Conservation (phyloP, 1,140 invertebrate species). For the Hypsibius dujardini region DNA sequence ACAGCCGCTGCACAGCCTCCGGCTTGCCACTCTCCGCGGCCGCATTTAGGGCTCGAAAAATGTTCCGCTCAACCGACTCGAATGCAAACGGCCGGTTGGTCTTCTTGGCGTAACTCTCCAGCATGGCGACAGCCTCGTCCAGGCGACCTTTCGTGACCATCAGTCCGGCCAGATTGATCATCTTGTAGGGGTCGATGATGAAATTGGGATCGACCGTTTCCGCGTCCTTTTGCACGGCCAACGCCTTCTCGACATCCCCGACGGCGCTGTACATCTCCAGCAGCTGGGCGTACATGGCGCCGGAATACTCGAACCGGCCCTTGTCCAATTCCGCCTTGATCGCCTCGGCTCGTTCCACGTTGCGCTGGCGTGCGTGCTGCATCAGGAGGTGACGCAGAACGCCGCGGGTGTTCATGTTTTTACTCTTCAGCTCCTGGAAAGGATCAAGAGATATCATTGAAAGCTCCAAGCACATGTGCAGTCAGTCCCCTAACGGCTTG, state of each 20-base stretch:
- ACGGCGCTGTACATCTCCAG: conserved; percentile 44
- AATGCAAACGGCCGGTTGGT: conserved; percentile 28
- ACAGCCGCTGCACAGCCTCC: conserved; percentile 41
- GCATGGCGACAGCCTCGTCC: conserved; percentile 38
- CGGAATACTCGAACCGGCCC: conserved; percentile 40
- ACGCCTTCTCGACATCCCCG: conserved; percentile 42
- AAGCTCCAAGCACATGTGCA: too few species aligned
- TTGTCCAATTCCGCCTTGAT: conserved; percentile 32
- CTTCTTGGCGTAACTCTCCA: conserved; percentile 38
- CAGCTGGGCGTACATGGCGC: conserved; percentile 40
- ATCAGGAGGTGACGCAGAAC: conserved; percentile 7
- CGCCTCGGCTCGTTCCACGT: conserved; percentile 41
- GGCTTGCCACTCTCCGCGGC: conserved; percentile 45
- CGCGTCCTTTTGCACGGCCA: conserved; percentile 38
- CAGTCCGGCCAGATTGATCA: conserved; percentile 39
- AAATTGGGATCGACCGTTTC: conserved; percentile 37
- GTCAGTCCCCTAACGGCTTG: too few species aligned
- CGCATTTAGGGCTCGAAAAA: conserved; percentile 42
- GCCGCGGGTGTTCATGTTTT: conserved; percentile 12
- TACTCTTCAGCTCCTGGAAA: conserved; percentile 7
- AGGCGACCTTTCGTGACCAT: conserved; percentile 41
- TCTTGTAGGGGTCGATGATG: conserved; percentile 40
- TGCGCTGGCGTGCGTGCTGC: conserved; percentile 39
- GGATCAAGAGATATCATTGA: too few species aligned
- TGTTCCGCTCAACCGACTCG: conserved; percentile 31